Conservation (phyloP, 2,113 vertebrate genomes). For the Gobiocypris rarus region DNA sequence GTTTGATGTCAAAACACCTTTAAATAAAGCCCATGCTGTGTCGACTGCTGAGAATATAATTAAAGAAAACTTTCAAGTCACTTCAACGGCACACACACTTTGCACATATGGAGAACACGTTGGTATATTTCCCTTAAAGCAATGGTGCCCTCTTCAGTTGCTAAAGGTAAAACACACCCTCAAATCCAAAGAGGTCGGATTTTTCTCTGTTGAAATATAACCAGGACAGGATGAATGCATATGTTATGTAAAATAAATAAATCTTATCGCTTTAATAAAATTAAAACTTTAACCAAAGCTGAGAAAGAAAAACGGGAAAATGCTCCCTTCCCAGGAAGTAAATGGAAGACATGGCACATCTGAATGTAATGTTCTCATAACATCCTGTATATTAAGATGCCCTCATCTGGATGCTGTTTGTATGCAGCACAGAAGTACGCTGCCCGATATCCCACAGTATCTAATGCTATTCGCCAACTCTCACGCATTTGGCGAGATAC, state of each 20-base stretch:
- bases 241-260: too few relatives aligned
- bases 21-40: conserved; percentile 5
- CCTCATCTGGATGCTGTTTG: background rate
- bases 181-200: background rate
- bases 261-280: background rate
- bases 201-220: background rate
- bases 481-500: too few relatives aligned
- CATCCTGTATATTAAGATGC: background rate
- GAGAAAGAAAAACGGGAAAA: background rate
- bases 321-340: background rate
- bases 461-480: too few relatives aligned
- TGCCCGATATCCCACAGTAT: background rate
- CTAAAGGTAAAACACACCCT: background rate
- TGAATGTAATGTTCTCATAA: background rate
- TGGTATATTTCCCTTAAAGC: conserved; percentile 12
- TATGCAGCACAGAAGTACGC: background rate
- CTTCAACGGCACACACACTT: background rate
- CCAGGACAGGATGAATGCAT: background rate
- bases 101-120: too few relatives aligned
- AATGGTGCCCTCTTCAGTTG: conserved; percentile 53
- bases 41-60: background rate
- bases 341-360: background rate
- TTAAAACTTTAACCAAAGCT: background rate
- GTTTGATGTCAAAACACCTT: conserved; percentile 23
- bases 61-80: background rate